Conservation (phyloP, 2,888 invertebrate species). For the Clitarchus hookeri region DNA sequence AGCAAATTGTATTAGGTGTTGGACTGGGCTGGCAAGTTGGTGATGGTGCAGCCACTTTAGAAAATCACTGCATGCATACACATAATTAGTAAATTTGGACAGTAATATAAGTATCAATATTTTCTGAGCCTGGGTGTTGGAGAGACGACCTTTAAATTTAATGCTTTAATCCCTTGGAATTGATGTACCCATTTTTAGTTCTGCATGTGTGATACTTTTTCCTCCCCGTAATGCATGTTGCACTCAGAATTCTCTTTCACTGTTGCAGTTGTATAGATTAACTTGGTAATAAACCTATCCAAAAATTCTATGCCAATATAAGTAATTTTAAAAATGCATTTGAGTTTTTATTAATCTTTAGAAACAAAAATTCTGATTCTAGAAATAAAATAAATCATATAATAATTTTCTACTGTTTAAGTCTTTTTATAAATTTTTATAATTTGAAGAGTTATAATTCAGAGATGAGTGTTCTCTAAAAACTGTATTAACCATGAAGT, state of each 20-base stretch:
- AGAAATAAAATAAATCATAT: no score
- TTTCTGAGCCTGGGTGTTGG: constrained; percentile 28
- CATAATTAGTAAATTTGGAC: background rate
- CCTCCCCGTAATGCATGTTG: constrained; percentile 23
- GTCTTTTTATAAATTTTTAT: no score
- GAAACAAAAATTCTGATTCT: no score
- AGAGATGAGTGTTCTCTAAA: no score
- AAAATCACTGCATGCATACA: background rate
- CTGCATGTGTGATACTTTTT: background rate
- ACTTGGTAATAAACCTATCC: background rate
- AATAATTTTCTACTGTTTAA: no score
- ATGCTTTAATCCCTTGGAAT: constrained; percentile 5
- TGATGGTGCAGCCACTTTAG: constrained; percentile 20
- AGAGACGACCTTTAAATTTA: constrained; percentile 23
- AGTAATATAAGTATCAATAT: background rate
- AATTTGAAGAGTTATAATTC: no score
- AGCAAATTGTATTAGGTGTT: background rate
- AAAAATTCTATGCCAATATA: no score
- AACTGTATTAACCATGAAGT: no score
- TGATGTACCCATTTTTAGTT: background rate
- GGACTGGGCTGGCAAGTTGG: constrained; percentile 17
- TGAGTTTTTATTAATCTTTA: no score
- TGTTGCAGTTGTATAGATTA: background rate
- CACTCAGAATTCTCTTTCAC: constrained; percentile 18
- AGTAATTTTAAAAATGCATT: no score